Conservation (phyloP, 2,797 vertebrate genomes). For the Momotus momota region DNA sequence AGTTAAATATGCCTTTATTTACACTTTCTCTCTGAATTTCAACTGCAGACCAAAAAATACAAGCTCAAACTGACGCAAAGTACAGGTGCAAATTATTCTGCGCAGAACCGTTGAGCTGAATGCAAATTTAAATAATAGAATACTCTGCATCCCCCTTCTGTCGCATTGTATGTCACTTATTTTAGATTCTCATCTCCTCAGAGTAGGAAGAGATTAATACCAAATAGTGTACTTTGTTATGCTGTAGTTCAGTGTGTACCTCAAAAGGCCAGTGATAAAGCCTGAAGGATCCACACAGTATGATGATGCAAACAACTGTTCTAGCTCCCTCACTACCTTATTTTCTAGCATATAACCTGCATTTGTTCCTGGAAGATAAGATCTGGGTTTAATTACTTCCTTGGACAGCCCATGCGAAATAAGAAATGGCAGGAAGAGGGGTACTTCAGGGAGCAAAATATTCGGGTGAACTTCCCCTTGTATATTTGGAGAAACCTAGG, state of each 20-base stretch:
- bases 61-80: neutral
- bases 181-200: neutral
- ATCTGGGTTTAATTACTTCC: neutral
- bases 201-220: neutral
- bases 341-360: neutral
- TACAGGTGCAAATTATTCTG: neutral
- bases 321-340: neutral
- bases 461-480: neutral
- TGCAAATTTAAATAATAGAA: neutral
- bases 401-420: neutral
- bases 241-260: neutral
- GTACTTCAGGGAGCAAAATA: neutral
- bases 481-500: neutral
- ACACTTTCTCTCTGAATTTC: neutral
- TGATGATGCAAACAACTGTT: neutral
- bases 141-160: neutral
- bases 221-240: neutral
- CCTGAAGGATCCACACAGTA: neutral
- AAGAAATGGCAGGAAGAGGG: neutral
- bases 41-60: neutral
- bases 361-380: neutral
- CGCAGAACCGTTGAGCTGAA: neutral
- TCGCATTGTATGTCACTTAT: neutral
- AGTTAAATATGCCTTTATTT: neutral
- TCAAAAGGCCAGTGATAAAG: neutral